Base-by-base conservation (phyloP, 2,888 invertebrate genomes). In the Andrena minutula region DNA sequence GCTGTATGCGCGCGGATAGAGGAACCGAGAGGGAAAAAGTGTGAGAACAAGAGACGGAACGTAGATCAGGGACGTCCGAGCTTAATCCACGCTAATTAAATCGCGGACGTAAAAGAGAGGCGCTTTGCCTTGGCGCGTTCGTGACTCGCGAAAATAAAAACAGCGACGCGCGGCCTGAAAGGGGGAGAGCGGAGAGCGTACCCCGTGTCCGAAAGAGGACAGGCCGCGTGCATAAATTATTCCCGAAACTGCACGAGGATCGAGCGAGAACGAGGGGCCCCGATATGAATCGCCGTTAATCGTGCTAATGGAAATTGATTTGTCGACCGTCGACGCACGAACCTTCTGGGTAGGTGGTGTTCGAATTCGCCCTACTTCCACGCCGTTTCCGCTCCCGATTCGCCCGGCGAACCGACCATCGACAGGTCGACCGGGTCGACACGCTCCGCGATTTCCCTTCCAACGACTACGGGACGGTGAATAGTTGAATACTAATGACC, bases 1-100 rank as follows among this genome's bases (percentile, higher is more conserved):
- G 26, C 2, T 26, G 56, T 56, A 26, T 23, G 56, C 56, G 56
- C 56, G 28, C 51, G 7, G 61, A 51, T 20, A 16, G 49, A 20
- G 7, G 12, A 61, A 30, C 23, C 12, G 66, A 49, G 12, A 66
- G 53, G 10, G 26, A 10, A 12, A 60, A 28, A 35, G 73, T 23
- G 60, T 51, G 51, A 51, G 53, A 16, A 47, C 20, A 35, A 65
- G 58, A 70, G 66, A 53, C 64, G 75, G 78, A 72, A 74, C 87
- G 78, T 78, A 79, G 80, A 87, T 87, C 73, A 85, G 80, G 83
- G 75, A 86, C 85, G 85, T 81, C 79, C 75, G 81, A 76, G 86
- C 87, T 87, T 87, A 88, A 86, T 88, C 86, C 86, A 79, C 88
- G 86, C 88, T 87, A 87, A 87, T 87, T 87, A 87, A 87, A 87